Evolutionary conservation across 2,888 invertebrate genomes (phyloP).

Genomic region (Chrysolina haemoptera): DNA sequence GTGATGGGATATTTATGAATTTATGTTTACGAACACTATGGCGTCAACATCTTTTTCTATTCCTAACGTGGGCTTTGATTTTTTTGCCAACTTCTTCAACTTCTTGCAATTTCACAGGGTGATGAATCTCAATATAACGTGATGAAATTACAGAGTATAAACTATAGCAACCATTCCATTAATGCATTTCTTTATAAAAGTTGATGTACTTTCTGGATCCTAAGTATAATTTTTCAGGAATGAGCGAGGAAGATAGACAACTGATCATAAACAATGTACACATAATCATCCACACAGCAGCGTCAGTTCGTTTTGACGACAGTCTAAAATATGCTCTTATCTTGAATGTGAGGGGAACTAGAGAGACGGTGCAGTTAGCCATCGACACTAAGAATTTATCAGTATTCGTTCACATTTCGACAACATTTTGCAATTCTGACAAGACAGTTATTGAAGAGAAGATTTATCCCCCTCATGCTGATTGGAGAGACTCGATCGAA

Average conservation of each 20-base stretch:
- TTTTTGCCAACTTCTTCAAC: no score
- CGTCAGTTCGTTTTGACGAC: constrained; percentile 89
- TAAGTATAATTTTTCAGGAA: constrained; percentile 29
- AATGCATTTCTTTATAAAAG: no score
- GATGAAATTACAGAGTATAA: no score
- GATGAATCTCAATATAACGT: no score
- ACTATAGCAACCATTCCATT: no score
- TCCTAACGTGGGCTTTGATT: no score
- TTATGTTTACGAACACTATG: no score
- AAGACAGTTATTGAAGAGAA: constrained; percentile 81
- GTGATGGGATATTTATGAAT: no score
- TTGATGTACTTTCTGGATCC: no score
- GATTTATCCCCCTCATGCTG: constrained; percentile 79
- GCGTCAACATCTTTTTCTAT: no score
- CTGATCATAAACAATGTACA: constrained; percentile 75
- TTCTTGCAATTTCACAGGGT: no score
- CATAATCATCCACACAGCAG: constrained; percentile 84
- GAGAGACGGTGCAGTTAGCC: constrained; percentile 76
- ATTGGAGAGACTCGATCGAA: constrained; percentile 79
- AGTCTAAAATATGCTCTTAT: constrained; percentile 77
- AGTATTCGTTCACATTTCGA: constrained; percentile 86
- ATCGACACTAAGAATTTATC: constrained; percentile 70
- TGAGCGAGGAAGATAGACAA: constrained; percentile 70
- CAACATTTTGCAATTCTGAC: constrained; percentile 90
- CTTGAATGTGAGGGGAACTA: constrained; percentile 78